Conservation (phyloP, 2,888 invertebrate genomes). For the Drosophila rellima region DNA sequence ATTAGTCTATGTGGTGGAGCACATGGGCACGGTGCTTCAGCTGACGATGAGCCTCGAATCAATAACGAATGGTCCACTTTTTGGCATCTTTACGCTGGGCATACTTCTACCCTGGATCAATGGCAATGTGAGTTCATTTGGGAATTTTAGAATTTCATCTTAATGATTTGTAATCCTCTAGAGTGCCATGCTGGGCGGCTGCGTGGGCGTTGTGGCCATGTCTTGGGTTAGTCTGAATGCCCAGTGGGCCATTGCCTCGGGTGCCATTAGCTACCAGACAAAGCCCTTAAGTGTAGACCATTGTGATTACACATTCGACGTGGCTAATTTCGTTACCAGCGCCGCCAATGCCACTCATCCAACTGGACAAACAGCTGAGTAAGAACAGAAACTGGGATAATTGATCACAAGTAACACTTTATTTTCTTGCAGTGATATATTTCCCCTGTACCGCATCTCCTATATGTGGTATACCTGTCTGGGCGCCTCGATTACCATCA, state of each 20-base stretch:
- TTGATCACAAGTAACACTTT: not conserved
- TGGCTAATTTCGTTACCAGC: slow-evolving; percentile 70
- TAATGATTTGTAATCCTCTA: slow-evolving; percentile 60
- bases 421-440: slow-evolving; percentile 76
- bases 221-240: slow-evolving; percentile 88
- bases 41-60: slow-evolving; percentile 90
- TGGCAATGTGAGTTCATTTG: slow-evolving; percentile 86
- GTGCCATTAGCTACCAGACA: slow-evolving; percentile 88
- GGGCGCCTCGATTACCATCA: slow-evolving; percentile 87
- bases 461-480: slow-evolving; percentile 92
- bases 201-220: slow-evolving; percentile 87
- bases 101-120: slow-evolving; percentile 90
- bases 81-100: slow-evolving; percentile 89
- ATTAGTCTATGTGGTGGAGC: slow-evolving; percentile 90
- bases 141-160: not conserved
- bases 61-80: slow-evolving; percentile 90
- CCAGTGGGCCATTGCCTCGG: slow-evolving; percentile 88
- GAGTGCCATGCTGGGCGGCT: slow-evolving; percentile 88
- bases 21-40: slow-evolving; percentile 90
- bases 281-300: slow-evolving; percentile 89
- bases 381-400: slow-evolving; percentile 28
- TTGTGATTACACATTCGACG: slow-evolving; percentile 88
- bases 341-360: slow-evolving; percentile 57
- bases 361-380: slow-evolving; percentile 65
- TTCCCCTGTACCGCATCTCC: slow-evolving; percentile 89